Evolutionary conservation across 2,113 vertebrate genomes (phyloP), one percentile per base, ranked within the genome.

Genomic region (Anas platyrhynchos): DNA sequence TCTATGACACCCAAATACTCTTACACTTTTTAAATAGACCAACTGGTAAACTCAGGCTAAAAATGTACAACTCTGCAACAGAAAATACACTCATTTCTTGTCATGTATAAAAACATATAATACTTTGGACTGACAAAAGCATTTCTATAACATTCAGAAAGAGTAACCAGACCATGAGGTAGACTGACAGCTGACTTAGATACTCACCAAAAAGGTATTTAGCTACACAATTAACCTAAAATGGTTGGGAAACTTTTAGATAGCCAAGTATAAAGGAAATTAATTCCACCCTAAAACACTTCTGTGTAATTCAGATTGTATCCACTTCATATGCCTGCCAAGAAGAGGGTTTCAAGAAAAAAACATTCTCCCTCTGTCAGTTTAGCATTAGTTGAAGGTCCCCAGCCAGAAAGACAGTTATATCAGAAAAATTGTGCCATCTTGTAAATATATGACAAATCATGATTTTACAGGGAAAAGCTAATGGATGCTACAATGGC

Each of bases 221-320:
- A 66, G 41, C 63, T 73, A 52, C 38, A 34, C 38, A 73, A 32
- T 77, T 73, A 73, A 58, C 15, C 72, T 62, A 3, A 5, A 77
- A 3, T 43, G 29, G 41, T 67, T 1, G 6, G 13, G 25, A 85
- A 86, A 55, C 4, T 78, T 83, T 67, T 46, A 74, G 32, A 54
- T 61, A 61, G 58, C 11, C 20, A 83, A 79, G 81, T 59, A 85
- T 76, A 77, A 89, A 78, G 12, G 77, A 95, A 91, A 91, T 65
- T 46, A 76, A 58, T 91, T 79, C 48, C 2, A 5, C 29, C 11
- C 59, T 71, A 83, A 93, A 66, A 34, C 23, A 31, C 31, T 69
- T 44, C 54, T 44, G 3, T 48, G 20, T 67, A 58, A 62, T 88
- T 81, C 26, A 36, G 61, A 44, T 29, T 65, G 38, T 13, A 68